Conservation (phyloP, 2,113 vertebrate genomes). For the Sturnus vulgaris region DNA sequence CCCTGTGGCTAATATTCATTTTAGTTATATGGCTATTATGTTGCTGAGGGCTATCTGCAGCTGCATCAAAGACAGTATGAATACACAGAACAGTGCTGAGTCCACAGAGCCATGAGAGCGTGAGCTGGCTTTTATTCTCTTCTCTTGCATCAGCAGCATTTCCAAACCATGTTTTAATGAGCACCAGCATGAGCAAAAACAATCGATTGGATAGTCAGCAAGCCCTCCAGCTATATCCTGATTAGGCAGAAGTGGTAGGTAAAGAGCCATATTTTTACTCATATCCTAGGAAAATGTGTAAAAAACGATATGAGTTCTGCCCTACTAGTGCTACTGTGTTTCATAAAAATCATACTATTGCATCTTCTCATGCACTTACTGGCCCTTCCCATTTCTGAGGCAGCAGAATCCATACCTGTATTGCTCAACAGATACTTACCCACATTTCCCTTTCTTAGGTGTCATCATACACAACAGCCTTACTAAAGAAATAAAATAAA, state of each 20-base stretch:
- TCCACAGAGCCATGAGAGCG: neutral
- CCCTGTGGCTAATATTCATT: neutral
- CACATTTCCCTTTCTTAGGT: neutral
- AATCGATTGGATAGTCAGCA: neutral
- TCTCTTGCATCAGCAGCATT: slow-evolving; percentile 32
- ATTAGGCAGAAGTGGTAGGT: neutral
- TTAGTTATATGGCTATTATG: neutral
- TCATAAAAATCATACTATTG: neutral
- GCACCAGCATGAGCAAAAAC: neutral
- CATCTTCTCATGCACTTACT: neutral
- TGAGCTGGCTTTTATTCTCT: slow-evolving; percentile 37
- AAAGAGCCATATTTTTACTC: neutral
- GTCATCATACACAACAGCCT: neutral
- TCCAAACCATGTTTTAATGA: slow-evolving; percentile 12
- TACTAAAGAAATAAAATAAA: neutral
- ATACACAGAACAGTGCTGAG: slow-evolving; percentile 29
- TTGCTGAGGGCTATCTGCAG: neutral
- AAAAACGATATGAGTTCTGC: neutral
- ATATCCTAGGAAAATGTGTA: neutral
- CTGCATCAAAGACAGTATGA: neutral
- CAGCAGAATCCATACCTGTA: neutral
- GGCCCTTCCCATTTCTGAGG: neutral
- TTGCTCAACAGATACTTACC: neutral
- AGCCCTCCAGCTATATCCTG: neutral
- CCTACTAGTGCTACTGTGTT: neutral